Conservation (phyloP, 1,140 invertebrate genomes). For the Hetaerina americana region DNA sequence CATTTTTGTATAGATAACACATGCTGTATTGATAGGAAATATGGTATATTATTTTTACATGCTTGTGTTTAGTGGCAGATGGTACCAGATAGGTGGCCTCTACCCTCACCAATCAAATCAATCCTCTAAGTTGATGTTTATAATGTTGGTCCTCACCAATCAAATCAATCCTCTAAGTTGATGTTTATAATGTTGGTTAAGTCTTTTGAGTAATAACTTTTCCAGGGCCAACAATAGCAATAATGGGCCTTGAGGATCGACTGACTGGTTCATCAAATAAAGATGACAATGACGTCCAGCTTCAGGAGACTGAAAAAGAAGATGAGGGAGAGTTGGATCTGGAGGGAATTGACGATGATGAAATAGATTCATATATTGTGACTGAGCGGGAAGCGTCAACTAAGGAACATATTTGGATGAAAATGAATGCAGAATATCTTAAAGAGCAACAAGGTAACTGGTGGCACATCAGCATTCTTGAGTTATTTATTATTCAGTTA, state of each 20-base stretch:
- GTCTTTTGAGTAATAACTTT: too few species aligned
- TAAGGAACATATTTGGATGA: constrained; percentile 74
- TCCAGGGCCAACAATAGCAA: background rate
- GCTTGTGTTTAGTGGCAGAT: too few species aligned
- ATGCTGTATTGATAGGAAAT: too few species aligned
- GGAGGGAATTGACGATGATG: constrained; percentile 72
- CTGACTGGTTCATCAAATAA: background rate
- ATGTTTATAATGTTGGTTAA: too few species aligned
- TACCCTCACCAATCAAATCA: too few species aligned
- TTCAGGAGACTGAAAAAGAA: constrained; percentile 28
- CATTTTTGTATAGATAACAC: too few species aligned
- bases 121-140: too few species aligned
- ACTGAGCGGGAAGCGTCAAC: constrained; percentile 58
- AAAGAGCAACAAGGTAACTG: constrained; percentile 61
- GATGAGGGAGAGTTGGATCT: constrained; percentile 56
- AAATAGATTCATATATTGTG: constrained; percentile 80
- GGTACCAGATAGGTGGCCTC: too few species aligned
- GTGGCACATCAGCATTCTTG: background rate
- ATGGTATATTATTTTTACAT: too few species aligned
- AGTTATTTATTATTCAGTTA: too few species aligned
- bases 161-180: too few species aligned
- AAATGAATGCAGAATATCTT: constrained; percentile 71
- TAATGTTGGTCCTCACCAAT: too few species aligned
- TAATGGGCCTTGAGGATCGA: background rate
- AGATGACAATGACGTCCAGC: background rate